These are phyloP conservation scores for Sitta europaea DNA, from an alignment of 2,113 vertebrate genomes.

Conservation along the genomic window DNA sequence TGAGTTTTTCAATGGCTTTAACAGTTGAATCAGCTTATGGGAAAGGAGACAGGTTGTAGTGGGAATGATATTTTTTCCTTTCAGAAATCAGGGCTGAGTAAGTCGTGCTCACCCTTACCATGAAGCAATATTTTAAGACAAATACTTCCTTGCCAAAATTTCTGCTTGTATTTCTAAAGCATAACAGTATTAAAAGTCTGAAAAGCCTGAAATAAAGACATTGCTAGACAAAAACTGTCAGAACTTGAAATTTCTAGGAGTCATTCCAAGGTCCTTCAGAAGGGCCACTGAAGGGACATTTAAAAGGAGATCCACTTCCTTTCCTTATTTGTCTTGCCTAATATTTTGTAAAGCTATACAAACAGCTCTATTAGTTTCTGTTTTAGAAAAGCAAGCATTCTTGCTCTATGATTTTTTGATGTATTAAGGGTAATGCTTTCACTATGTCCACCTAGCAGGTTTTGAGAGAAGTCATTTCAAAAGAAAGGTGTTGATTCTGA, in stretches of 20 bases:
- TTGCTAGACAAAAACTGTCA: background rate
- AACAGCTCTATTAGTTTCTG: background rate
- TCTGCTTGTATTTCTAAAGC: background rate
- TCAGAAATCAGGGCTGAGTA: background rate
- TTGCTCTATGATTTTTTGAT: background rate
- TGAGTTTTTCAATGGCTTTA: background rate
- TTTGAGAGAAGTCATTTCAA: background rate
- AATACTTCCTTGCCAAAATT: background rate
- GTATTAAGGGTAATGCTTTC: background rate
- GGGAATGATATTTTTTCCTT: background rate
- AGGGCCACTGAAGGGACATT: background rate
- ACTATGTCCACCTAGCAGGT: background rate
- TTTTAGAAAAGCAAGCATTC: background rate
- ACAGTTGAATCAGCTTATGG: background rate
- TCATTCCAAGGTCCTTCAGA: background rate
- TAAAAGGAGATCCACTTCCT: background rate
- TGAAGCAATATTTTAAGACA: background rate
- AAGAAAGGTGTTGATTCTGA: background rate
- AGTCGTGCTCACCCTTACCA: background rate
- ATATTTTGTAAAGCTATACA: background rate
- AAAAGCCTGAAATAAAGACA: background rate
- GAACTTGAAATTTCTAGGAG: background rate
- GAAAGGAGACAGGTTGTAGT: background rate
- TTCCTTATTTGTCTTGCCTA: background rate
- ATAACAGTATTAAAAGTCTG: background rate